These are phyloP conservation scores for Montipora efflorescens DNA, from an alignment of 64 coral and sea anemone species.

Conservation along the genomic window DNA sequence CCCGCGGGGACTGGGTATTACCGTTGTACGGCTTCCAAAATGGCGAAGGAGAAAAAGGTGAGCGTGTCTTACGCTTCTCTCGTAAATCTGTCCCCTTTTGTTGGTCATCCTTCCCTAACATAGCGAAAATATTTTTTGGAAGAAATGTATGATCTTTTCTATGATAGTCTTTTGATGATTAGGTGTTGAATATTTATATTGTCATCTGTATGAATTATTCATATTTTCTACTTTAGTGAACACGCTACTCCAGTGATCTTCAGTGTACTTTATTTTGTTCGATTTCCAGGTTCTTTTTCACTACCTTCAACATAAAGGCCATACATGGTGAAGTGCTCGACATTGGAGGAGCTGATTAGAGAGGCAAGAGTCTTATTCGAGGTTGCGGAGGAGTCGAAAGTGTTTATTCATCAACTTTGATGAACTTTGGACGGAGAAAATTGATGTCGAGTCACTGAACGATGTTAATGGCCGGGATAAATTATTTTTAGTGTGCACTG, in stretches of 20 bases:
- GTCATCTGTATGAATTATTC: slow-evolving; percentile 7
- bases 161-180: slow-evolving; percentile 5
- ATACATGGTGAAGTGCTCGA: slow-evolving; percentile 63
- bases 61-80: slow-evolving; percentile 51
- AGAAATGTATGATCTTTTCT: slow-evolving; percentile 11
- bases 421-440: slow-evolving; percentile 19
- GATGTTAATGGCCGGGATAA: slow-evolving; percentile 45
- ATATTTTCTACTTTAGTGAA: slow-evolving; percentile 23
- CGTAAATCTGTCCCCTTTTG: slow-evolving; percentile 55
- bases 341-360: slow-evolving; percentile 61
- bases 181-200: slow-evolving; percentile 25
- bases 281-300: slow-evolving; percentile 4
- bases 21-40: slow-evolving; percentile 32
- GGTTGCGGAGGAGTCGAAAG: slow-evolving; percentile 68
- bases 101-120: slow-evolving; percentile 52
- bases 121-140: slow-evolving; percentile 20
- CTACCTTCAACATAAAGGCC: slow-evolving; percentile 66
- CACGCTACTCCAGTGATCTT: slow-evolving; percentile 20
- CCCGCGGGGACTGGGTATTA: slow-evolving; percentile 44
- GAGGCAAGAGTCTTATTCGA: slow-evolving; percentile 64
- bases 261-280: slow-evolving; percentile 49
- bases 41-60: slow-evolving; percentile 62
- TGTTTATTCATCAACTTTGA: slow-evolving; percentile 57
- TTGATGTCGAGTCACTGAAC: slow-evolving; percentile 61
- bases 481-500: slow-evolving; percentile 61